These are phyloP conservation scores for Zhuqinia jingwanae DNA, from an alignment of 2,888 invertebrate genomes.

Conservation along the genomic window DNA sequence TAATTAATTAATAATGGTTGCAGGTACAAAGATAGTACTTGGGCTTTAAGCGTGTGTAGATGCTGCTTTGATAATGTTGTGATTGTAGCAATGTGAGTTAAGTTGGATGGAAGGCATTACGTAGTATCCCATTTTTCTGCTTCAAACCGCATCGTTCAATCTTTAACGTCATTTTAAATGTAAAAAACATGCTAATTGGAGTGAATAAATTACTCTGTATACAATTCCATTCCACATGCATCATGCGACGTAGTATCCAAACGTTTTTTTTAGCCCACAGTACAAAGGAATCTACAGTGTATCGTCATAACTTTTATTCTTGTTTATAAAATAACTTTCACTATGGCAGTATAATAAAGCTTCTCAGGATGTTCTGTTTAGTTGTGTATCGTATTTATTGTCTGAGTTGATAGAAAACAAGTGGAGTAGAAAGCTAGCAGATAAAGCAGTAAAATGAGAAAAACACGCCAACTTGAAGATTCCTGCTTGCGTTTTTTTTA, in stretches of 20 bases:
- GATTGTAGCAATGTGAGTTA: too few species aligned
- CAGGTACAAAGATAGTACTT: slow-evolving; percentile 5
- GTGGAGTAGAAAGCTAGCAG: slow-evolving; percentile 35
- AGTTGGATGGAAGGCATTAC: too few species aligned
- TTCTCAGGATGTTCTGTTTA: background rate
- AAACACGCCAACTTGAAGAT: background rate
- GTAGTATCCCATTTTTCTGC: too few species aligned
- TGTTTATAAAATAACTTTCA: background rate
- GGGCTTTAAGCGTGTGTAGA: background rate
- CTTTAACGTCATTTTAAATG: background rate
- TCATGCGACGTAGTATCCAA: too few species aligned
- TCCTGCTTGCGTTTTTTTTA: background rate
- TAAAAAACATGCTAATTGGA: slow-evolving; percentile 41
- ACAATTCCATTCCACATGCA: too few species aligned
- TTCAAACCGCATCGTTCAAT: background rate
- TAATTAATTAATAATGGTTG: slow-evolving; percentile 37
- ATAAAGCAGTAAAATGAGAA: slow-evolving; percentile 31
- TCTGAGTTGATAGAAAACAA: slow-evolving; percentile 7
- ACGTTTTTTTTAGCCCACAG: too few species aligned
- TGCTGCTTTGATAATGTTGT: background rate
- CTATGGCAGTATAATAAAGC: background rate
- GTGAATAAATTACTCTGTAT: too few species aligned
- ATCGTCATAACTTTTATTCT: too few species aligned
- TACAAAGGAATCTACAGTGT: background rate
- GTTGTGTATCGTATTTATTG: background rate